Evolutionary conservation across 1,140 invertebrate species (phyloP), one percentile per base, ranked within the genome.

Genomic region (Eupeodes corollae): DNA sequence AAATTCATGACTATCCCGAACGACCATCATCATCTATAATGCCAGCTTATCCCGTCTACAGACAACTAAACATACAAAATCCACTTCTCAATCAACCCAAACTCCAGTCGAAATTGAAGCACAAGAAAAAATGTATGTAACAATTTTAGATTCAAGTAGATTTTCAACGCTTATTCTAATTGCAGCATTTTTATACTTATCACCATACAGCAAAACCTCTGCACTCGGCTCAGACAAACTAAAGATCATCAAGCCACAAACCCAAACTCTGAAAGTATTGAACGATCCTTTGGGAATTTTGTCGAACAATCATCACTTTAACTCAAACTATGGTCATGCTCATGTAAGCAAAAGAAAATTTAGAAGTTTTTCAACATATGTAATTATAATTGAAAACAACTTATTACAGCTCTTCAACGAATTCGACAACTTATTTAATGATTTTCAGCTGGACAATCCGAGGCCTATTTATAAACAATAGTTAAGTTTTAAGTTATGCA

Each of bases 11-110:
- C 31, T 55, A 57, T 30, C 52, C 54, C 31, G 58, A 56, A 46
- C 11, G 63, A 43, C 49, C 52, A 49, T 50, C 56, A 11, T 55
- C 59, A 14, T 55, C 55, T 48, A 51, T 62, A 38, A 47, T 51
- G 9, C 43, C 59, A 30, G 44, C 21, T 13, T 38, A 44, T n/a
- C 63, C 63, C 14, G 53, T 52, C 33, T 67, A 67, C 46, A 51
- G 54, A n/a, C 63, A 60, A 43, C 49, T 67, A 34, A 56, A 62
- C 44, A 52, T 67, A 42, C 58, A 64, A 35, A 67, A 67, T 55
- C 56, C 61, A 15, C 54, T 59, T 51, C 51, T 66, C 35, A 66
- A 66, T 56, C 63, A 66, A 53, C 57, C 63, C 42, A 63, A 60
- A 56, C 56, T 66, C 30, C 63, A 66, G 42, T 54, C 63, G 19